Evolutionary conservation across 2,888 invertebrate species (phyloP).

Genomic region (Choreutis nemorana): DNA sequence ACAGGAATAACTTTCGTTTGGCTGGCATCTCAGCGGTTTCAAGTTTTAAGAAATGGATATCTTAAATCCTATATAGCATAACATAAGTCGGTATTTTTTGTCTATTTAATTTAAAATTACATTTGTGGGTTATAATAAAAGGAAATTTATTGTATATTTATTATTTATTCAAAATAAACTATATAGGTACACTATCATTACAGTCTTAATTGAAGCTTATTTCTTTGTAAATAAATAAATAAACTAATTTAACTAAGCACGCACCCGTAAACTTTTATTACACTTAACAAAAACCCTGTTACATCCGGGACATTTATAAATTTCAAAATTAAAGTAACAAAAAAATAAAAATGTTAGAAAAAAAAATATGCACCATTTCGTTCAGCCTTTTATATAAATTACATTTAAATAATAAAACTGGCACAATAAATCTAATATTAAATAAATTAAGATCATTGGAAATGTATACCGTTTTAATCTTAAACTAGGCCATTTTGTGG

Average conservation of each 20-base stretch:
- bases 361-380: conserved; percentile 35
- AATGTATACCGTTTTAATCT: conserved; percentile 3
- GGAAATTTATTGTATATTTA: too few relatives aligned
- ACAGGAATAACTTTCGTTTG: too few relatives aligned
- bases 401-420: neutral
- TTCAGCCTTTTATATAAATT: conserved; percentile 30
- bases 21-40: too few relatives aligned
- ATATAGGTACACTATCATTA: conserved; percentile 15
- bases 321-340: conserved; percentile 11
- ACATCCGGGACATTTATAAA: conserved; percentile 10
- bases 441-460: conserved; percentile 9
- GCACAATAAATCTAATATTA: neutral
- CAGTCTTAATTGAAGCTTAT: conserved; percentile 22
- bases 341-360: conserved; percentile 7
- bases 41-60: too few relatives aligned
- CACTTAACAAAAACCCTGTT: conserved; percentile 14
- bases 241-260: conserved; percentile 20
- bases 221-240: conserved; percentile 10
- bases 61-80: too few relatives aligned
- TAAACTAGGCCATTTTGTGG: conserved; percentile 7
- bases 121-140: too few relatives aligned
- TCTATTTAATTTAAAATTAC: too few relatives aligned
- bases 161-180: too few relatives aligned
- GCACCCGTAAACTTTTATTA: conserved; percentile 25
- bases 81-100: too few relatives aligned